phyloP scores from a whole-genome alignment of 64 coral and sea anemone species.

The Actinia equina region DNA sequence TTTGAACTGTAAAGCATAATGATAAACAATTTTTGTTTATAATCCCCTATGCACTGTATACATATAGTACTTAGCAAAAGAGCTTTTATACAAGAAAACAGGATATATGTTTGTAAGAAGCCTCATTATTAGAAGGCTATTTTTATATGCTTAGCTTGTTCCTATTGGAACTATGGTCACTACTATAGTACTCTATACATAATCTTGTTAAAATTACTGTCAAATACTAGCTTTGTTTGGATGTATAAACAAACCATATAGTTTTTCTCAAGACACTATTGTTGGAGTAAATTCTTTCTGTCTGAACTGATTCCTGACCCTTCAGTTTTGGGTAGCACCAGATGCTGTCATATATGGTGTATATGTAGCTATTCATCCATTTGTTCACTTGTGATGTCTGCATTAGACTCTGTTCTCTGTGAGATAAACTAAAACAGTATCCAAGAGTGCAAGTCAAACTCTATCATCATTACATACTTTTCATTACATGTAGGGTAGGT shows the following conservation, averaged over 20 bases:
- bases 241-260: slow-evolving; percentile 1
- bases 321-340: too few species aligned
- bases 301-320: too few species aligned
- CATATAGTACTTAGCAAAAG: neutral
- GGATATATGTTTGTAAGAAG: neutral
- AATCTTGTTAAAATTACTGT: neutral
- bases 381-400: neutral
- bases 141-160: slow-evolving; percentile 8
- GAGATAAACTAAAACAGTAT: neutral
- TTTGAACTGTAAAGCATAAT: too few species aligned
- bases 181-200: neutral
- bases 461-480: too few species aligned
- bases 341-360: neutral
- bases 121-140: neutral
- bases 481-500: too few species aligned
- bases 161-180: neutral
- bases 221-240: slow-evolving; percentile 2
- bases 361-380: neutral
- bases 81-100: slow-evolving; percentile 8
- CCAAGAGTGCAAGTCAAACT: neutral
- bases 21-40: neutral
- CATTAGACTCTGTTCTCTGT: neutral
- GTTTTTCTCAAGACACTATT: neutral
- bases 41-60: neutral
- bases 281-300: too few species aligned